Conservation (phyloP, 2,797 vertebrate species). For the Erethizon dorsatum region DNA sequence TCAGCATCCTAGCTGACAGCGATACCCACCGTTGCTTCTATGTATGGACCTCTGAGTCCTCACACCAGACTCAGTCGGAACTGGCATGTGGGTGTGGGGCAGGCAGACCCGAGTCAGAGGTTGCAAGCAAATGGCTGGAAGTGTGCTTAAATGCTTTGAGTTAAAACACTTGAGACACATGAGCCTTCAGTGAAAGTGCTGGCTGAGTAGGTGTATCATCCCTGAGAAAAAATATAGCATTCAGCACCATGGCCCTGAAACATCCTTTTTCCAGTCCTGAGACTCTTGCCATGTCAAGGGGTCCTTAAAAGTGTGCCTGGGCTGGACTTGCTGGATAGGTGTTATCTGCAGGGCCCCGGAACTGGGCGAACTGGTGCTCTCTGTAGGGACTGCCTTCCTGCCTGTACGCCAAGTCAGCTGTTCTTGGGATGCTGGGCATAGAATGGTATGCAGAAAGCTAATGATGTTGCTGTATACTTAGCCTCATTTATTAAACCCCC, state of each 20-base stretch:
- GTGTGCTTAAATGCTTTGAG: rapidly evolving
- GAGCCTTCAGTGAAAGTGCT: rapidly evolving
- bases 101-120: rapidly evolving
- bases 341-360: neutral
- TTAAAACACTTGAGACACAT: rapidly evolving
- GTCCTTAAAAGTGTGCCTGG: neutral
- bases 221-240: neutral
- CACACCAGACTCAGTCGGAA: rapidly evolving
- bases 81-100: rapidly evolving
- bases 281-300: neutral
- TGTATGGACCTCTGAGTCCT: neutral
- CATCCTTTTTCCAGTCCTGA: neutral
- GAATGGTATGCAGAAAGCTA: neutral
- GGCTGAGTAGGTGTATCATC: rapidly evolving
- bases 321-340: neutral
- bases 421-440: neutral
- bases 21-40: rapidly evolving
- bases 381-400: neutral
- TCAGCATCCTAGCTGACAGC: neutral
- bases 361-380: neutral
- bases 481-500: neutral
- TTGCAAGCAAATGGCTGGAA: rapidly evolving
- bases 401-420: neutral
- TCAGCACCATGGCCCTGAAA: neutral
- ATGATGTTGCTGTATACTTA: neutral